Base-by-base conservation (phyloP, 2,888 invertebrate species). In the Lycophotia porphyrea region DNA sequence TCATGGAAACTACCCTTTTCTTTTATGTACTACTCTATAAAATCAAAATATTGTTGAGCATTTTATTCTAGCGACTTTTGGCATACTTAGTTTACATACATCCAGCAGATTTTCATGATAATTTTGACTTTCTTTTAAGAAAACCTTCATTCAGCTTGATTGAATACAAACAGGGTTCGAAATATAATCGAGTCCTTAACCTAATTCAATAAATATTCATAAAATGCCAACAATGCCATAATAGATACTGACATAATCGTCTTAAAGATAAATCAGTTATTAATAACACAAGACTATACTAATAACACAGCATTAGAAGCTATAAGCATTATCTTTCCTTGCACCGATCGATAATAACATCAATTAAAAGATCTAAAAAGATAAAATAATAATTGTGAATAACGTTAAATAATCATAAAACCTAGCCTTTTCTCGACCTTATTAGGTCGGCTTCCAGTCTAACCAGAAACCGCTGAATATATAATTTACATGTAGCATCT, bases 341-440 rank as follows among this genome's bases (percentile, higher is more conserved):
- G 71, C 44, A n/a, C 18, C 39, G 18, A 65, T 81, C 58, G 60
- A 81, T 72, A 72, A 69, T 66, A 24, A 60, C 18, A 18, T 13
- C 42, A 36, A 73, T 64, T 74, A 78, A n/a, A 24, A 39, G 44
- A 68, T 80, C 65, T 21, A n/a, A 11, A n/a, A 11, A 39, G 65
- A 70, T 66, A 70, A 42, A 42, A 47, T 55, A 49, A 42, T 72
- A 52, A 74, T 74, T 64, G 39, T 39, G 34, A 74, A 55, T 1
- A 42, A 58, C 18, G 15, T 39, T 61, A 64, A 47, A 61, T 36
- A 31, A 60, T 36, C 13, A 24, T 36, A 36, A 63, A n/a, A 8
- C 18, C 18, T 27, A 39, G 39, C 18, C 39, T 63, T 39, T 63
- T 18, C n/a, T 4, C 5, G 15, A 36, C 63, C n/a, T n/a, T 63